Percentiles rank a stretch among this genome's conserved stretches.
Conservation (phyloP, 2,113 vertebrate genomes). For the Oophaga pumilio region DNA sequence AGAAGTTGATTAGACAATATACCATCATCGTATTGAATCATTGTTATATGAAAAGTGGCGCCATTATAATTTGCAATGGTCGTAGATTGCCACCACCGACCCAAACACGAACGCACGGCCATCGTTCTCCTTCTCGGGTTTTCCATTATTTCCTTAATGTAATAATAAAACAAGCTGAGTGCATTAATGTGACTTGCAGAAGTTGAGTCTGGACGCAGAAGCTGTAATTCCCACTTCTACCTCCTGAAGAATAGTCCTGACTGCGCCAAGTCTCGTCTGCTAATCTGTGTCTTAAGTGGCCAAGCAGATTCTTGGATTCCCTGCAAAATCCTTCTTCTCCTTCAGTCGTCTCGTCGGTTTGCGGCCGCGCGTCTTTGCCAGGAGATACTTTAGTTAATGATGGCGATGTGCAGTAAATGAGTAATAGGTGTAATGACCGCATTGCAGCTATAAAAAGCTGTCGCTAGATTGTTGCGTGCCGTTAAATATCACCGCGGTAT, state of each 20-base stretch:
- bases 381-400: constrained; percentile 3
- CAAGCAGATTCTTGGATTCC: constrained; percentile 66
- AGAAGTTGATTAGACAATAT: no score
- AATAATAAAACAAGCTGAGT: not conserved
- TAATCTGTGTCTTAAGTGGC: constrained; percentile 65
- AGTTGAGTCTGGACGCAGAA: constrained; percentile 59
- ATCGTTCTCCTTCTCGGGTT: not conserved
- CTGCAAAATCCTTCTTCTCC: constrained; percentile 60
- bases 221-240: constrained; percentile 65
- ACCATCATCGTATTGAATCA: not conserved
- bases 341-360: not conserved
- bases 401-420: not conserved
- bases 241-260: constrained; percentile 64
- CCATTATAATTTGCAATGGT: not conserved
- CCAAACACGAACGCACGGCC: no score
- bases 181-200: not conserved
- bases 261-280: constrained; percentile 57
- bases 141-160: not conserved
- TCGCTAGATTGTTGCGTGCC: no score
- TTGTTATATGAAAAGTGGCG: not conserved
- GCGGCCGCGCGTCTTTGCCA: constrained; percentile 60
- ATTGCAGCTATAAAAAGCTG: no score
- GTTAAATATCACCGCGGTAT: no score
- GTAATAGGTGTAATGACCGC: no score
- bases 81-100: not conserved